Conservation (phyloP, 2,888 invertebrate genomes). For the Hypsopygia costalis region DNA sequence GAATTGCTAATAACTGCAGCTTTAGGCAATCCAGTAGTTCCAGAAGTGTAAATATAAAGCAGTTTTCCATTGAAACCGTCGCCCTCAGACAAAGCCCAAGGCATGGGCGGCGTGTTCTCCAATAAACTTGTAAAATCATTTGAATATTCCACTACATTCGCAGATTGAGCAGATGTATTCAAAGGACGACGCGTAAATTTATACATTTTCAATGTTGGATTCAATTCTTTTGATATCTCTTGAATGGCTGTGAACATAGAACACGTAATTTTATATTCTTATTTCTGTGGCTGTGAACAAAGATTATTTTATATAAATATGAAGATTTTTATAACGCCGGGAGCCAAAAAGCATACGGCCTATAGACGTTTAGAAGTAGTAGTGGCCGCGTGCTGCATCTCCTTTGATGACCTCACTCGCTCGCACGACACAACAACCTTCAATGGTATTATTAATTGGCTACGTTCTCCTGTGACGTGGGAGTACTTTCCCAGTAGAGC, state of each 20-base stretch:
- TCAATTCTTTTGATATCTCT: slow-evolving; percentile 85
- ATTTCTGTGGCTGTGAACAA: slow-evolving; percentile 46
- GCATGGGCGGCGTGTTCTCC: slow-evolving; percentile 75
- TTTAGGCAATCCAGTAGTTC: slow-evolving; percentile 98
- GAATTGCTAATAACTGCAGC: slow-evolving; percentile 97
- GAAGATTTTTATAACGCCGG: slow-evolving; percentile 77
- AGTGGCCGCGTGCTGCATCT: no score
- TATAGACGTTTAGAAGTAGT: no score
- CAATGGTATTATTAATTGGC: no score
- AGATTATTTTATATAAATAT: slow-evolving; percentile 86
- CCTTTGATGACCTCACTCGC: no score
- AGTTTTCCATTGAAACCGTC: slow-evolving; percentile 88
- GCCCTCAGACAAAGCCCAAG: slow-evolving; percentile 80
- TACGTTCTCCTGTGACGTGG: no score
- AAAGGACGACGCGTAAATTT: slow-evolving; percentile 68
- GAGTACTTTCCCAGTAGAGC: no score
- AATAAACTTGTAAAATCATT: slow-evolving; percentile 83
- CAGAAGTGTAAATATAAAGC: slow-evolving; percentile 98
- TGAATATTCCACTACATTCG: slow-evolving; percentile 59
- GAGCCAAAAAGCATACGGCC: slow-evolving; percentile 77
- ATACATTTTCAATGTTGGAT: slow-evolving; percentile 84
- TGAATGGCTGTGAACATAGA: slow-evolving; percentile 71
- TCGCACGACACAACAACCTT: no score
- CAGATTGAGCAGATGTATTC: slow-evolving; percentile 46
- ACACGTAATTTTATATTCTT: no score